A percentile compares a stretch with the other conserved stretches of the same genome.
phyloP scores from a whole-genome alignment of 2,888 invertebrate genomes.

The Chrysolina oricalcia region DNA sequence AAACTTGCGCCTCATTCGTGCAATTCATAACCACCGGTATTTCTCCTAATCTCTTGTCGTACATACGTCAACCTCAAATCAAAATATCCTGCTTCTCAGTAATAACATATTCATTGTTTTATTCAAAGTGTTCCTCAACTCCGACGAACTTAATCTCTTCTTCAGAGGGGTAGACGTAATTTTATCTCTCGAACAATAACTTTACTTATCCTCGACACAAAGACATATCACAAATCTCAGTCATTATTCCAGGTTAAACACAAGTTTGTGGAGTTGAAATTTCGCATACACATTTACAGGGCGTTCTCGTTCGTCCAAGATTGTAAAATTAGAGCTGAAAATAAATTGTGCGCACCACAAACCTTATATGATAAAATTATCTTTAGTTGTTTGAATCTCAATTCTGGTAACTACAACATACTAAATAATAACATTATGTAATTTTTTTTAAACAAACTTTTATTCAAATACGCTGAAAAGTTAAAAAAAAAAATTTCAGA shows the following conservation, averaged over 20 bases:
- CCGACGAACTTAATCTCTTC: constrained; percentile 51
- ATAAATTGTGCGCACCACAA: too few relatives aligned
- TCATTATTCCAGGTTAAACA: constrained; percentile 70
- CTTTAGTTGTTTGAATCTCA: too few relatives aligned
- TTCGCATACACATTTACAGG: constrained; percentile 56
- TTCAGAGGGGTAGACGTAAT: constrained; percentile 55
- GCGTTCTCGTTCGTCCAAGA: too few relatives aligned
- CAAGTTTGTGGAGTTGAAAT: constrained; percentile 49
- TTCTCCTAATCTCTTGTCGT: constrained; percentile 42
- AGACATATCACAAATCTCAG: constrained; percentile 68
- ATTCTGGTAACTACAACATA: too few relatives aligned
- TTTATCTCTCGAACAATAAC: constrained; percentile 62
- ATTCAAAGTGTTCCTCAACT: constrained; percentile 48
- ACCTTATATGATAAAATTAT: too few relatives aligned
- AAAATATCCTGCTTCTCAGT: constrained; percentile 45
- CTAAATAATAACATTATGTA: too few relatives aligned
- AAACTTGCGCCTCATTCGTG: constrained; percentile 40
- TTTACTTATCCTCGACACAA: constrained; percentile 65
- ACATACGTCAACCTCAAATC: constrained; percentile 51
- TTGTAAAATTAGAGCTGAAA: too few relatives aligned
- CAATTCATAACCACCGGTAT: constrained; percentile 38
- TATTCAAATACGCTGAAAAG: too few relatives aligned
- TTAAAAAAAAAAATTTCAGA: too few relatives aligned
- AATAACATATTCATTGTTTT: constrained; percentile 52
- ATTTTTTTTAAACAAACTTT: too few relatives aligned